Base-by-base conservation (phyloP, 2,113 vertebrate genomes). In the Grammomys dolichurus region DNA sequence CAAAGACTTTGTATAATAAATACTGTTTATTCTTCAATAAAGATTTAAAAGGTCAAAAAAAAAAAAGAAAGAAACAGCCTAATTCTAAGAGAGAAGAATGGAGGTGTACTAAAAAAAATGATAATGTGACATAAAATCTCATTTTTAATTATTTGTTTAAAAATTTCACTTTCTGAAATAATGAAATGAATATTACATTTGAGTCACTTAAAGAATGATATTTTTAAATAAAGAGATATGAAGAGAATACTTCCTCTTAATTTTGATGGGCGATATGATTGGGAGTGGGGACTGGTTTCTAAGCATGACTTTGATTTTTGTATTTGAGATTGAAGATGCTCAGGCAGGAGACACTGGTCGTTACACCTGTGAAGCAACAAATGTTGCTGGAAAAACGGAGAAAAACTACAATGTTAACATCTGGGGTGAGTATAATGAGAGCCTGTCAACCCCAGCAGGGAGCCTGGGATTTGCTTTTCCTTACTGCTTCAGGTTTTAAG, bases 341-440 rank as follows among this genome's bases (percentile, higher is more conserved):
- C 99, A 99, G 87, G 98, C 99, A 92, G 99, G 99, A 97, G 99
- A 99, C 63, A 97, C 99, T 1, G 99, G 99, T 89, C 99, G 99
- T 63, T 99, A 99, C 87, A 99, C 99, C 43, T 99, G 99, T 1
- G 99, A 99, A 97, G 99, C 99, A 1, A 99, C 99, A 36, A 99
- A 99, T 73, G 93, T 99, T 80, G 99, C 99, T 85, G 99, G 99
- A 33, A 99, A 99, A 98, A 99, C 99, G 1, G 99, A 99, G 97
- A 99, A 99, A 98, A 99, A 99, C 97, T 99, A 99, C 94, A 99
- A 99, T 97, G 99, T 99, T 86, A 99, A 99, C 88, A 98, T 99
- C 63, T 99, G 99, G 99, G 99, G 99, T 99, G 98, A 99, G 99
- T 97, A 22, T 81, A 72, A 24, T 58, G 76, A 69, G 78, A 56